A percentile compares a stretch with the other conserved stretches of the same genome.
These are phyloP conservation scores for Saxidomus purpurata DNA, from an alignment of 1,140 invertebrate genomes.

Conservation along the genomic window DNA sequence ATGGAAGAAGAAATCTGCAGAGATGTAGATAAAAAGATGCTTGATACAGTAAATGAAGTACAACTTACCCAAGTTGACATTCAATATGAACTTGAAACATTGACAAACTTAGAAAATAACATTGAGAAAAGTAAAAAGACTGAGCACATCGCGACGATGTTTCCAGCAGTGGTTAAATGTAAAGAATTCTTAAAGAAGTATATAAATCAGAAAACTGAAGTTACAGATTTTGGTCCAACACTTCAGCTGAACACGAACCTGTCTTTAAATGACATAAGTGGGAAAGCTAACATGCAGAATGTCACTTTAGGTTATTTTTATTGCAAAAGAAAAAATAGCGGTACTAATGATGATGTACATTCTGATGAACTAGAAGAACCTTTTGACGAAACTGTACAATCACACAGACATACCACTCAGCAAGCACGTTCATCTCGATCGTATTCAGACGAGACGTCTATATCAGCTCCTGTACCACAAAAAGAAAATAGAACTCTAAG, in stretches of 20 bases:
- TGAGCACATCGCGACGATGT: not conserved
- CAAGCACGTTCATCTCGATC: not conserved
- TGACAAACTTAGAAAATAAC: not conserved
- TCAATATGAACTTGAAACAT: not conserved
- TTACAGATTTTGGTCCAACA: not conserved
- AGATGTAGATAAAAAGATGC: not conserved
- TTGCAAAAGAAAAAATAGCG: not conserved
- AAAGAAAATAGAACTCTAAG: not conserved
- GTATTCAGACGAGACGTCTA: too few relatives aligned
- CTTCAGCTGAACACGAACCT: constrained; percentile 27
- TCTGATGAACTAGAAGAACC: not conserved
- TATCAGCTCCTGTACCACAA: not conserved
- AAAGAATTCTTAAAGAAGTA: not conserved
- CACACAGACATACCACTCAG: not conserved
- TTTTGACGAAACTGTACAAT: not conserved
- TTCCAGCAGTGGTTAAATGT: constrained; percentile 7
- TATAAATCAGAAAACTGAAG: not conserved
- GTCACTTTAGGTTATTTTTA: not conserved
- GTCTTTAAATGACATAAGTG: constrained; percentile 16
- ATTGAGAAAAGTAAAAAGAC: not conserved
- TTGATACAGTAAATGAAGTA: not conserved
- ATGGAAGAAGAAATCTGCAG: not conserved
- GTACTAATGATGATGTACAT: not conserved
- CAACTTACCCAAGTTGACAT: too few relatives aligned
- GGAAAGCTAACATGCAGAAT: not conserved